Evolutionary conservation across 2,888 invertebrate species (phyloP).

Genomic region (Eristalis arbustorum): DNA sequence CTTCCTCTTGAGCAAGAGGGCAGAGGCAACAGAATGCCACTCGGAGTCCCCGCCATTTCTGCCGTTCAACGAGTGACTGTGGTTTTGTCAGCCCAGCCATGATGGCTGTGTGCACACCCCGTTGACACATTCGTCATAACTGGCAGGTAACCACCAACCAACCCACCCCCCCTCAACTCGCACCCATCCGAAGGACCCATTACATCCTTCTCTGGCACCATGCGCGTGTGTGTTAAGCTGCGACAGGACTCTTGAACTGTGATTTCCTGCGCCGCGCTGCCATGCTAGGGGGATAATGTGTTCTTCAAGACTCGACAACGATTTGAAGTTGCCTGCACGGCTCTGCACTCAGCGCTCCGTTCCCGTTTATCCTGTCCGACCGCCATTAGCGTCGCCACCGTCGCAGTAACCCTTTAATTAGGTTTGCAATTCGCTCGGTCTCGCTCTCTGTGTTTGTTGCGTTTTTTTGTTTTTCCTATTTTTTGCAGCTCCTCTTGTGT

Average conservation of each 20-base stretch:
- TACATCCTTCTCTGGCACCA: neutral
- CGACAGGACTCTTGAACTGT: slow-evolving; percentile 71
- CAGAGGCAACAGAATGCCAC: neutral
- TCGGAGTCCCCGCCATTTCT: slow-evolving; percentile 38
- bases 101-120: slow-evolving; percentile 50
- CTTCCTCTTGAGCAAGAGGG: slow-evolving; percentile 34
- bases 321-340: neutral
- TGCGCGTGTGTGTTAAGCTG: slow-evolving; percentile 48
- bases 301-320: slow-evolving; percentile 63
- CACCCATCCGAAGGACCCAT: neutral
- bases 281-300: slow-evolving; percentile 59
- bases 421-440: slow-evolving; percentile 55
- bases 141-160: slow-evolving; percentile 1
- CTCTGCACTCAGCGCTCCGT: neutral
- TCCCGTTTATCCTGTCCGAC: slow-evolving; percentile 12
- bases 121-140: slow-evolving; percentile 43
- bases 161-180: neutral
- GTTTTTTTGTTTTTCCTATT: too few relatives aligned
- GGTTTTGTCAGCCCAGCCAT: slow-evolving; percentile 69
- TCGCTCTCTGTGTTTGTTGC: slow-evolving; percentile 1
- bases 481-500: neutral
- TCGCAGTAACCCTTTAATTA: slow-evolving; percentile 68
- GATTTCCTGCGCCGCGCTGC: slow-evolving; percentile 66
- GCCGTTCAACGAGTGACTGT: slow-evolving; percentile 62
- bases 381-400: slow-evolving; percentile 15